Evolutionary conservation across 2,888 invertebrate species (phyloP), one percentile per base, ranked within the genome.

Genomic region (Physocephala rufipes): DNA sequence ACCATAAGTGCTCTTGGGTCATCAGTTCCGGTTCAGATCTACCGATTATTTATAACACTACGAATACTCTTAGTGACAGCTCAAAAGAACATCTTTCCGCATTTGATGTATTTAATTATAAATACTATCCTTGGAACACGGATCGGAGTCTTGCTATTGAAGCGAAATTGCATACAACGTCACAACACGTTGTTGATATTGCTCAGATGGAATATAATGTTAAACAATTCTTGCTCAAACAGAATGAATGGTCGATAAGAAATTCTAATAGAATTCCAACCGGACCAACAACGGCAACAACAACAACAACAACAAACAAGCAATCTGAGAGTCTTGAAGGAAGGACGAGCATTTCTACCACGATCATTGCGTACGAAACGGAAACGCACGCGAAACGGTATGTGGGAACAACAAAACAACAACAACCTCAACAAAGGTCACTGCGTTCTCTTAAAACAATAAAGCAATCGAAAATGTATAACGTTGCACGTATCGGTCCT

Each of bases 191-290:
- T n/a, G 89, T 90, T 76, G 90, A 90, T 82, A 89, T 91, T 77
- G 91, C 91, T 24, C 89, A 91, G 81, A 92, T 92, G 91, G 92
- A 92, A 81, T 91, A 91, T 80, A 91, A 92, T 82, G 92, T 92
- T n/a, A 92, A 91, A 84, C 90, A 91, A 82, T 92, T 92, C 84
- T 85, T 92, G 77, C 87, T 91, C 81, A 91, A 91, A 76, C 86
- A 86, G 70, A 86, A 86, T 71, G 86, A 86, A 76, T 86, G 86
- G 86, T 86, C 86, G 5, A 86, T 86, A 81, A 81, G 83, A 16
- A 68, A 68, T 30, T 62, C 68, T 81, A 81, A 16, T 79, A 77
- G 16, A 63, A 76, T n/a, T 62, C 76, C 55, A 69, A 72, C 21
- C 55, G 73, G 19, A n/a, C n/a, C n/a, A n/a, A n/a, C n/a, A n/a